A percentile compares a stretch with the other conserved stretches of the same genome.
phyloP scores from a whole-genome alignment of 2,113 vertebrate species.

The Mesoclemmys tuberculata region DNA sequence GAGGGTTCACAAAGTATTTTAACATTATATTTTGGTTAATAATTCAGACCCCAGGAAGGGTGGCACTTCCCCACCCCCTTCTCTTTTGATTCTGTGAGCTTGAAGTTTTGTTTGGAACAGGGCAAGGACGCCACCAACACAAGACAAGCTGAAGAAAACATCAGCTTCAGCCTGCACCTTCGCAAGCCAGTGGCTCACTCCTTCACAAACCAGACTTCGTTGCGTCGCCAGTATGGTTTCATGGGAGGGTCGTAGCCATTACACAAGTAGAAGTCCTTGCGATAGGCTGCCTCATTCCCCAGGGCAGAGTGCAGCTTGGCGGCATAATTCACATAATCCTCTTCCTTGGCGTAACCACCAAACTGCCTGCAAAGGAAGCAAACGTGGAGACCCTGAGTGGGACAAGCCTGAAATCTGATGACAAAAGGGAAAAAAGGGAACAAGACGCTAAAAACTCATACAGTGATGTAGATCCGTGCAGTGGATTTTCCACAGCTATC shows the following conservation, averaged over 20 bases:
- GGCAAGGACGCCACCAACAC: background rate
- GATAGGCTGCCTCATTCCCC: conserved; percentile 84
- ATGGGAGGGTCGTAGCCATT: conserved; percentile 90
- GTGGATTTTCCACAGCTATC: background rate
- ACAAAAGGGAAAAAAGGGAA: background rate
- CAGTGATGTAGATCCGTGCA: background rate
- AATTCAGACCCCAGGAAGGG: background rate
- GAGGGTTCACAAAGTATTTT: background rate
- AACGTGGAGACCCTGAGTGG: background rate
- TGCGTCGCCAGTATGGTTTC: conserved; percentile 90
- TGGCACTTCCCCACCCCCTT: background rate
- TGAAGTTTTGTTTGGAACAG: conserved; percentile 44
- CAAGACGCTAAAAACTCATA: background rate
- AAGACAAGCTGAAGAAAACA: background rate
- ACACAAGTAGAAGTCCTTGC: conserved; percentile 88
- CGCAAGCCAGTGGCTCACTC: conserved; percentile 50
- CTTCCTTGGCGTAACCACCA: conserved; percentile 91
- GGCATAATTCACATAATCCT: conserved; percentile 83
- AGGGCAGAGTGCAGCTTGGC: conserved; percentile 83
- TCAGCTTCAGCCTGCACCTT: background rate
- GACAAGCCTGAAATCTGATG: background rate
- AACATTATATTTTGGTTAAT: background rate
- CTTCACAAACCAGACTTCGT: conserved; percentile 94
- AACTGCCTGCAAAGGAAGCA: conserved; percentile 83
- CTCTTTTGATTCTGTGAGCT: background rate